Evolutionary conservation across 2,113 vertebrate species (phyloP), one percentile per base, ranked within the genome.

Genomic region (Psephotus haematonotus): DNA sequence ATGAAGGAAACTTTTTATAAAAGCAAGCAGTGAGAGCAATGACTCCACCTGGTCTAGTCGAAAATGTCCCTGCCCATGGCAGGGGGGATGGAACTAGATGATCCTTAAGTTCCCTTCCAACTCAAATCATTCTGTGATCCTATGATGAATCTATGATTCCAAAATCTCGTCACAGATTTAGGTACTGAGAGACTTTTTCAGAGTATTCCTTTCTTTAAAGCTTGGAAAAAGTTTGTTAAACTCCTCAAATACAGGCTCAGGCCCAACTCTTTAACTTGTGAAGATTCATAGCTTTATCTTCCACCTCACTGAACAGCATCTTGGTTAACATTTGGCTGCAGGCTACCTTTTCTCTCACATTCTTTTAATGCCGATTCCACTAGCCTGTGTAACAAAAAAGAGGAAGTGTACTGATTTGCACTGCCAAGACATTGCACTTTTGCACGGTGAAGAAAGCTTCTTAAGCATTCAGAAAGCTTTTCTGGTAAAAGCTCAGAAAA

Each of bases 211-310:
- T 49, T 57, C 14, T 70, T 57, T 22, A 63, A 79, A 67, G 10
- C 11, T 76, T 49, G 20, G 39, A 19, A 74, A 84, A 79, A 11
- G 3, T 22, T 52, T 75, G 6, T 35, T 64, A 43, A 67, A 46
- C 7, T 50, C 11, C 37, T 81, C 37, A 57, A 82, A 47, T 18
- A 71, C 9, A 72, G 37, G 17, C 31, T 92, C 70, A 92, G 15
- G 6, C 1, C 2, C 4, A 7, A 0, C 8, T 69, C 50, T 65
- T 65, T 37, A 85, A 57, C 5, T 11, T 44, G 6, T 35, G 11
- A 81, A 23, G 13, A 44, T 79, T 78, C n/a, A 33, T 35, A 52
- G 16, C 18, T 78, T 53, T n/a, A 20, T 71, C 46, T 75, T 71
- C 31, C 3, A 10, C 19, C 13, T 35, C 43, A 37, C 10, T 82